Conservation (phyloP, 2,888 invertebrate genomes). For the Auanema sp. region DNA sequence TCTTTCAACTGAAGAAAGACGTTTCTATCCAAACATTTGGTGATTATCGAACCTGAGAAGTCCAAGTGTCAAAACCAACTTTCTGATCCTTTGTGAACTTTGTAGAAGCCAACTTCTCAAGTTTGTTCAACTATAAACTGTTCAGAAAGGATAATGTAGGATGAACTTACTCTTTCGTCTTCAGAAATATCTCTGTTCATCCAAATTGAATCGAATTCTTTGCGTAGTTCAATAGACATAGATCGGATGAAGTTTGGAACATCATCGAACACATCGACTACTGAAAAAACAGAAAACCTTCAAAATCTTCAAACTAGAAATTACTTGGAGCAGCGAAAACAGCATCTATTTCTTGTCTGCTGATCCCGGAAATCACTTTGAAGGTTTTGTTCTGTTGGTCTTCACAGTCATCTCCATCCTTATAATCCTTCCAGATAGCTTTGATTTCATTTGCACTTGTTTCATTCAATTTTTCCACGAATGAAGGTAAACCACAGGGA, state of each 20-base stretch:
- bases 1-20: no score
- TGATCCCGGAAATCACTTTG: background rate
- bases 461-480: background rate
- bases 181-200: background rate
- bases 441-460: background rate
- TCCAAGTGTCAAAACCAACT: no score
- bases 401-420: background rate
- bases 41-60: no score
- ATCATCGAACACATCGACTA: background rate
- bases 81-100: no score
- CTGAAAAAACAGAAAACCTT: background rate
- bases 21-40: no score
- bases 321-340: background rate
- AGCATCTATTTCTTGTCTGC: background rate
- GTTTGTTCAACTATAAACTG: no score
- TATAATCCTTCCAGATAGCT: constrained; percentile 1
- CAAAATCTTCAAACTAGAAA: background rate
- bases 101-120: no score
- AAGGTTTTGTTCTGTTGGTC: constrained; percentile 1
- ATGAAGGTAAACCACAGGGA: background rate
- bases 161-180: background rate
- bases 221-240: background rate
- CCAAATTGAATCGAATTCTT: constrained; percentile 2
- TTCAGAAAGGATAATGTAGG: no score
- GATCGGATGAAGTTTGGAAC: background rate